A percentile compares a stretch with the other conserved stretches of the same genome.
These are phyloP conservation scores for Muricea muricata DNA, from an alignment of 92 coral and sea anemone genomes.

Conservation along the genomic window DNA sequence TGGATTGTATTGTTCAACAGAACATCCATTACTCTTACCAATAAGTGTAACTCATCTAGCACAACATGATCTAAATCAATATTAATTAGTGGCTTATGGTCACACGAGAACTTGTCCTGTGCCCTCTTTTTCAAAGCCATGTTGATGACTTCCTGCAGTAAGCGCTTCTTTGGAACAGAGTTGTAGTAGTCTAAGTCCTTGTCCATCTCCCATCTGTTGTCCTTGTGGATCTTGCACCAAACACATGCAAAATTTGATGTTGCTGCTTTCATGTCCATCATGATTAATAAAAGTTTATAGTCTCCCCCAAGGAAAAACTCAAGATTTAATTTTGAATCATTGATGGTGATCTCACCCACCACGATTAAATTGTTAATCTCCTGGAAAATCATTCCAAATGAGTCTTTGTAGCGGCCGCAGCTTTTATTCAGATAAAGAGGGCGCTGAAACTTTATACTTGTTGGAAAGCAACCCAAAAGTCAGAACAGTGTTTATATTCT, in stretches of 20 bases:
- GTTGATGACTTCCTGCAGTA: conserved; percentile 44
- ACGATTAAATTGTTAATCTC: conserved; percentile 30
- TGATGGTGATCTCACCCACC: background rate
- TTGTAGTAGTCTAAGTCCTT: conserved; percentile 50
- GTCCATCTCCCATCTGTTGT: conserved; percentile 47
- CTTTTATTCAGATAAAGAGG: too few relatives aligned
- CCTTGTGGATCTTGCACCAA: conserved; percentile 67
- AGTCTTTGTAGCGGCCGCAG: too few relatives aligned
- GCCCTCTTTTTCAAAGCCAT: conserved; percentile 46
- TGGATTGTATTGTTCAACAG: conserved; percentile 55
- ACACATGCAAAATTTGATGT: conserved; percentile 64
- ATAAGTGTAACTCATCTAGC: conserved; percentile 68
- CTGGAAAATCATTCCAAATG: conserved; percentile 18
- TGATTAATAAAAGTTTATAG: conserved; percentile 63
- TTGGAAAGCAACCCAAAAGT: too few relatives aligned
- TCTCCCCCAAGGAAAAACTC: conserved; percentile 69
- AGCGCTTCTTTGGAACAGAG: conserved; percentile 40
- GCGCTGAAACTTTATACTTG: too few relatives aligned
- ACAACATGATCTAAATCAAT: conserved; percentile 67
- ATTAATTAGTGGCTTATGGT: conserved; percentile 60
- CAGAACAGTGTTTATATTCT: too few relatives aligned
- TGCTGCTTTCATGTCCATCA: conserved; percentile 68
- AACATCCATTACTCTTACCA: conserved; percentile 69
- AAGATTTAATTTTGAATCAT: conserved; percentile 17
- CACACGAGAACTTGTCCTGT: conserved; percentile 67